Evolutionary conservation across 2,888 invertebrate genomes (phyloP), one percentile per base, ranked within the genome.

Genomic region (Drosophila flavopinicola): DNA sequence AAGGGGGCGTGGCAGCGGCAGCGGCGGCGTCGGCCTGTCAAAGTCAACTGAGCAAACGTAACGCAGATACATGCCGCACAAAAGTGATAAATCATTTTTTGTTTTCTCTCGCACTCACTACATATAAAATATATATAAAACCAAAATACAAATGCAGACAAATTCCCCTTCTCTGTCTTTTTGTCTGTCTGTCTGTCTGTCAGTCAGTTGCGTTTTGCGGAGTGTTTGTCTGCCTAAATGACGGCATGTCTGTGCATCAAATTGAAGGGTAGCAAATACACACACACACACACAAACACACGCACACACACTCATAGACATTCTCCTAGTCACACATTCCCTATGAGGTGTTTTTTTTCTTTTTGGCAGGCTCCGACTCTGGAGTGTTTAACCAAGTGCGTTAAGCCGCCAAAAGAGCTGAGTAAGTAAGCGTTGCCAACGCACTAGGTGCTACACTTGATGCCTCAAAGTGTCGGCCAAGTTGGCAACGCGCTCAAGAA

Each of bases 41-140:
- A 82, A 82, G 82, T 82, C 85, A 83, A 75, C 79, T 75, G 78
- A 66, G 76, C 74, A 73, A 74, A 73, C 69, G 51, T 56, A 67
- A 54, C 84, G 70, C 66, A 64, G 60, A 51, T 38, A 51, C 51
- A 58, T 57, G 53, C 37, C 58, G 32, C 47, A 30, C 59, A 25
- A 72, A 64, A 76, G 75, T 82, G 80, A 82, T 82, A 82, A 82
- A 82, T 82, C 80, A 82, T 85, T 85, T 75, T 82, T 76, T 65
- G 53, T 58, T 60, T 49, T 47, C 24, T 32, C 53, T 20, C 48
- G 44, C 61, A 37, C 33, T 44, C 2, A 6, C 6, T 58, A 6
- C 25, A 6, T 41, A 38, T 52, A 60, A 54, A 51, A 44, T 25
- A 48, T 66, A 44, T 38, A 49, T 54, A 47, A 38, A 67, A 37